These are phyloP conservation scores for Danionella dracula DNA, from an alignment of 2,797 vertebrate genomes.

Conservation along the genomic window DNA sequence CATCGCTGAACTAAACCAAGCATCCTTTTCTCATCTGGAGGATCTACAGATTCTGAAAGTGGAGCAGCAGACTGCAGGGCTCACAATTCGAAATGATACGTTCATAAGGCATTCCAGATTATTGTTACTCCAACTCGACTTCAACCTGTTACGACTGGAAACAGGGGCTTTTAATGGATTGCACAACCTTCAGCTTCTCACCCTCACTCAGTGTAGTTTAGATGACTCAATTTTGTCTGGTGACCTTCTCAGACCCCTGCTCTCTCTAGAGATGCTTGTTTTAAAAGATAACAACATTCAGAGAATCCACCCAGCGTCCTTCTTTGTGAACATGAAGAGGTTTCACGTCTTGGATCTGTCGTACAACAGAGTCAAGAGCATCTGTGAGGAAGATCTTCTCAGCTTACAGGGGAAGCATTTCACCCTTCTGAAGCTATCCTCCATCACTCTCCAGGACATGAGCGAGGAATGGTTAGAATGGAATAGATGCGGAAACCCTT, in stretches of 20 bases:
- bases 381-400: constrained; percentile 76
- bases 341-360: constrained; percentile 66
- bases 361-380: constrained; percentile 60
- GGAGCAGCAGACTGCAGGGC: constrained; percentile 53
- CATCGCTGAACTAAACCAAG: constrained; percentile 64
- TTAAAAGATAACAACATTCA: constrained; percentile 67
- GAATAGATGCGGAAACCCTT: constrained; percentile 76
- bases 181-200: constrained; percentile 57
- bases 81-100: constrained; percentile 67
- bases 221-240: constrained; percentile 64
- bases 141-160: constrained; percentile 56
- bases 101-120: constrained; percentile 74
- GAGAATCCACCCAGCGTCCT: constrained; percentile 66
- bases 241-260: constrained; percentile 72
- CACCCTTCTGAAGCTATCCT: constrained; percentile 56
- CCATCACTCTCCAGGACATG: constrained; percentile 40
- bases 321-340: constrained; percentile 68
- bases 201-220: constrained; percentile 63
- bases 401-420: constrained; percentile 76
- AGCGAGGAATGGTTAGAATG: constrained; percentile 43
- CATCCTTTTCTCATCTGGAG: constrained; percentile 64
- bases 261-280: constrained; percentile 66
- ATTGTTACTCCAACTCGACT: constrained; percentile 62
- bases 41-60: constrained; percentile 63
- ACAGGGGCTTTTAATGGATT: constrained; percentile 73